Evolutionary conservation across 2,797 vertebrate genomes (phyloP).

Genomic region (Ciconia nigra): DNA sequence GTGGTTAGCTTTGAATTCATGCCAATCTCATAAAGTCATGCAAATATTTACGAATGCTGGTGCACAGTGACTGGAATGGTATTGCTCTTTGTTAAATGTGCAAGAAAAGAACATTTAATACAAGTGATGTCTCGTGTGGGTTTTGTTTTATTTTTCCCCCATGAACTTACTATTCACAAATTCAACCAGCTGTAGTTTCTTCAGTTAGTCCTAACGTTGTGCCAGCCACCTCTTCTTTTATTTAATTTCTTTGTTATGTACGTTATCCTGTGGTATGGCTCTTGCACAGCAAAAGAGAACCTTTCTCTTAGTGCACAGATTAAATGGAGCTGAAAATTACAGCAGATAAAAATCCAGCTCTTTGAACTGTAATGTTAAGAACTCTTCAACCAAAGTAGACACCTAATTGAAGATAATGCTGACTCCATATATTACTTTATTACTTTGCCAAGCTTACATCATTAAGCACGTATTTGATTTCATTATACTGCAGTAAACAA

Average conservation of each 20-base stretch:
- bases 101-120: not conserved
- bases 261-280: not conserved
- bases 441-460: not conserved
- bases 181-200: not conserved
- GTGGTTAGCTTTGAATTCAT: not conserved
- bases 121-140: not conserved
- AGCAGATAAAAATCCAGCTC: slow-evolving; percentile 5
- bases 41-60: not conserved
- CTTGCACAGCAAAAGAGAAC: not conserved
- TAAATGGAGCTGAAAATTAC: slow-evolving; percentile 50
- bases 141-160: not conserved
- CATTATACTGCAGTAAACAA: not conserved
- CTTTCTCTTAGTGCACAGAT: not conserved
- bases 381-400: not conserved
- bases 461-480: not conserved
- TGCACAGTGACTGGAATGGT: not conserved
- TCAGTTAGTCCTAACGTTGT: not conserved
- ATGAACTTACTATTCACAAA: not conserved
- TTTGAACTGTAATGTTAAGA: not conserved
- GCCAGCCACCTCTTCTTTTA: not conserved
- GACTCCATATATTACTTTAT: not conserved
- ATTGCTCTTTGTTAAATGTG: not conserved
- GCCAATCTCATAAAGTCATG: not conserved
- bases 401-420: slow-evolving; percentile 8
- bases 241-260: not conserved